Conservation (phyloP, 2,888 invertebrate species). For the Pseudococcus jackbeardsleyi region DNA sequence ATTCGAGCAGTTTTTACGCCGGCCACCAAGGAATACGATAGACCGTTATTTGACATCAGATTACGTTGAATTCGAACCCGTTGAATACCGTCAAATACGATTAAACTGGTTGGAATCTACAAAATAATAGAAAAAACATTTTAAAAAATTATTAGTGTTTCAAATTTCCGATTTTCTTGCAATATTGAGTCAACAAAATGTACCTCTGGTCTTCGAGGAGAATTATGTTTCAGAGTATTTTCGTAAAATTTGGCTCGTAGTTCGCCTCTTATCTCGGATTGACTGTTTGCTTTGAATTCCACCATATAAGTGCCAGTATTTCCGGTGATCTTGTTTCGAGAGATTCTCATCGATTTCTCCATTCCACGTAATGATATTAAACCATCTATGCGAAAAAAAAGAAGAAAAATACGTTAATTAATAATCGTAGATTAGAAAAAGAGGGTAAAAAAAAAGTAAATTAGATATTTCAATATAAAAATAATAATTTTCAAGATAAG, state of each 20-base stretch:
- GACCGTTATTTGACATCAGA: conserved; percentile 84
- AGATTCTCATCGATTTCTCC: conserved; percentile 93
- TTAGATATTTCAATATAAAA: not conserved
- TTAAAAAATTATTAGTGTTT: not conserved
- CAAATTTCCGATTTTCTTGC: not conserved
- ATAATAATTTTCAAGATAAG: not conserved
- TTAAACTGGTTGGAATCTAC: conserved; percentile 79
- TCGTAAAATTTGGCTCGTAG: conserved; percentile 84
- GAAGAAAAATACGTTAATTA: too few relatives aligned
- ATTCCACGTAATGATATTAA: conserved; percentile 89
- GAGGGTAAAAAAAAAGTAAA: not conserved
- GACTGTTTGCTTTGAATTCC: conserved; percentile 89
- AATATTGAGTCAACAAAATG: not conserved
- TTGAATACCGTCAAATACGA: conserved; percentile 94
- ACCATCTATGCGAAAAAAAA: conserved; percentile 72
- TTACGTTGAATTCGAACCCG: conserved; percentile 92
- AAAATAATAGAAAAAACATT: not conserved
- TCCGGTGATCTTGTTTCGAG: conserved; percentile 82
- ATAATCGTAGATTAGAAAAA: not conserved
- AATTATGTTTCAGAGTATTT: conserved; percentile 81
- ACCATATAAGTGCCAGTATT: conserved; percentile 88
- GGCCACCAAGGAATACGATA: conserved; percentile 92
- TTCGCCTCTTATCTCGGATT: conserved; percentile 91
- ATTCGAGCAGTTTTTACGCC: conserved; percentile 91
- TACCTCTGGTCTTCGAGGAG: conserved; percentile 70